phyloP scores from a whole-genome alignment of 2,113 vertebrate species.

The Gopherus evgoodei region DNA sequence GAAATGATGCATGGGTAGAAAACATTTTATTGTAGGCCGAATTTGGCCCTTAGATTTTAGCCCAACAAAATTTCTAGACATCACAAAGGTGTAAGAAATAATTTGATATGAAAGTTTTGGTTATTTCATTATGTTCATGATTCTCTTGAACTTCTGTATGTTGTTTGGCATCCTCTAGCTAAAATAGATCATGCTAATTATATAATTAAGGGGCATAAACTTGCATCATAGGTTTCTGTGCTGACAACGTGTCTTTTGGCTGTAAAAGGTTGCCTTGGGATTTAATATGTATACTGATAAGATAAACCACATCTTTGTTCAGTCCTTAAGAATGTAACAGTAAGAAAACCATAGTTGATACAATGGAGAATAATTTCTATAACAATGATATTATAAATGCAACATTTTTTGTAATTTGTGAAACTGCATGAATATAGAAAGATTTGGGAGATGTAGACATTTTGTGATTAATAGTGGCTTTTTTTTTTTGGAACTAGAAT shows the following conservation, averaged over 20 bases:
- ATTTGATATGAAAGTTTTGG: neutral
- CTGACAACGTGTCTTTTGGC: neutral
- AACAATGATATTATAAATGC: neutral
- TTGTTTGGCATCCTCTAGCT: neutral
- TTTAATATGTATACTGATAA: neutral
- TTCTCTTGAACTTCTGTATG: neutral
- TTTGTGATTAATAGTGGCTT: neutral
- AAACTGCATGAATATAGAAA: neutral
- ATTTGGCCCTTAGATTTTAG: neutral
- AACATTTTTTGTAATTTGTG: neutral
- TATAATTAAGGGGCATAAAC: neutral
- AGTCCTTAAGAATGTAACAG: neutral
- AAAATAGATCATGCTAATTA: neutral
- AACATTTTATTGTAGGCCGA: neutral
- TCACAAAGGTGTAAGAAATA: neutral
- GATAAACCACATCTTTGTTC: neutral
- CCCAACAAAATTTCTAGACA: neutral
- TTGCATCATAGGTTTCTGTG: neutral
- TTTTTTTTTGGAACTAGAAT: neutral
- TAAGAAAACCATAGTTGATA: neutral
- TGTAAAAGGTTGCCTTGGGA: neutral
- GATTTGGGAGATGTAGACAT: neutral
- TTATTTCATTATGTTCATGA: neutral
- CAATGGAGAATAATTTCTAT: neutral
- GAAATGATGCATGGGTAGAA: neutral